Evolutionary conservation across 2,888 invertebrate genomes (phyloP), one percentile per base, ranked within the genome.

Genomic region (Dryomyza anilis): DNA sequence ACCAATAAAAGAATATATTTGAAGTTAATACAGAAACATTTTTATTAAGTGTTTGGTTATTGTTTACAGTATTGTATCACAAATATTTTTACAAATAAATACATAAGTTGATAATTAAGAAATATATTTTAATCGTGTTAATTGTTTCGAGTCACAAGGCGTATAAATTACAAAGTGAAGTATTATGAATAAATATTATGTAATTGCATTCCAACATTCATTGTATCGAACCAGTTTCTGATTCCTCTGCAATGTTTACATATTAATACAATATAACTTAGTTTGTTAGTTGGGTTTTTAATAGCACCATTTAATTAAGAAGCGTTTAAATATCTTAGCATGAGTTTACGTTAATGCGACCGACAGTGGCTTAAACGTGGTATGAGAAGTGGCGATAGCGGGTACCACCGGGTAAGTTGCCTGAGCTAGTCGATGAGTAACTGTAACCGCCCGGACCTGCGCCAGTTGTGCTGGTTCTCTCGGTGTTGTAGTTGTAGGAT

Each of bases 381-480:
- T 94, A 93, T 76, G 93, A 92, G 86, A 89, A 94, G 84, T 93
- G 92, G 78, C 94, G 91, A 85, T 93, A 94, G 78, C 84, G 85
- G 80, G 91, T 92, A 83, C 94, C 93, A 79, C 91, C 89, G 72
- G 94, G 94, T 81, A 94, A 87, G 82, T 90, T 89, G 81, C 94
- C 94, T 83, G 90, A 89, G 73, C 89, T 84, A 76, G 89, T 87
- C 70, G 92, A 91, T 74, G 91, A 90, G 86, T 93, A 94, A 80
- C 92, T 91, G 85, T 94, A 94, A 76, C 93, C 90, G 75, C 93
- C 89, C 73, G 94, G 94, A 70, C 91, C 91, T 69, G 86, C 87
- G 80, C 90, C 89, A 81, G 88, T 85, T 80, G 88, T 88, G 81
- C 89, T 88, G 72, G 88, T 85, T 73, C 92, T 87, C 83, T 93